phyloP scores from a whole-genome alignment of 1,140 invertebrate species.

The Battus philenor region DNA sequence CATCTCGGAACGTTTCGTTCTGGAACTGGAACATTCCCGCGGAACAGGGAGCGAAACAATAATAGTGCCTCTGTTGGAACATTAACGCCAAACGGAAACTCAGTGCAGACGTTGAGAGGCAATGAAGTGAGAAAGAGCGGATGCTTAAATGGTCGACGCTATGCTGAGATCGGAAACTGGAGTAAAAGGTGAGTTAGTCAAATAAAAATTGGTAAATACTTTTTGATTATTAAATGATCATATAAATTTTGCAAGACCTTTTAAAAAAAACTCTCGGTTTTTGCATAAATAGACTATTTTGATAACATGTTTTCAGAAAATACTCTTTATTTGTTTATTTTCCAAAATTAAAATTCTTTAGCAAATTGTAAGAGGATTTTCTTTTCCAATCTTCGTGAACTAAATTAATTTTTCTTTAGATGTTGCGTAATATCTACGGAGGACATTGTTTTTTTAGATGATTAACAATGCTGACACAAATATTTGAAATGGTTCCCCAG shows the following conservation, averaged over 20 bases:
- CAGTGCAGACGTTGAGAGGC: constrained; percentile 64
- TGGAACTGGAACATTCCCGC: constrained; percentile 67
- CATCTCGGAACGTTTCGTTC: constrained; percentile 69
- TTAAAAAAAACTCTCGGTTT: too few relatives aligned
- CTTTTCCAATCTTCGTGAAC: neutral
- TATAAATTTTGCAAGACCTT: too few relatives aligned
- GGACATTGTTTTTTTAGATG: constrained; percentile 10
- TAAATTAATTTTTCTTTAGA: constrained; percentile 3
- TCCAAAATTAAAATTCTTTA: neutral
- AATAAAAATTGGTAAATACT: constrained; percentile 17
- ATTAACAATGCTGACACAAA: constrained; percentile 14
- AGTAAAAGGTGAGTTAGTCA: constrained; percentile 63
- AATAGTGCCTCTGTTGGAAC: constrained; percentile 60
- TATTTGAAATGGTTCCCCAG: constrained; percentile 36
- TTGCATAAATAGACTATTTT: too few relatives aligned
- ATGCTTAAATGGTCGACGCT: constrained; percentile 69
- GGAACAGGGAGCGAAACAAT: constrained; percentile 68
- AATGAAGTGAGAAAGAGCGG: constrained; percentile 73
- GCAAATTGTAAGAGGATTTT: neutral
- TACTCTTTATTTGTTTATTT: too few relatives aligned
- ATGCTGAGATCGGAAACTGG: constrained; percentile 76
- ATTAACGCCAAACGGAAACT: constrained; percentile 75
- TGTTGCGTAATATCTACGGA: neutral
- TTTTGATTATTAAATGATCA: neutral
- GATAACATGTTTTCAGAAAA: too few relatives aligned